phyloP scores from a whole-genome alignment of 2,113 vertebrate species.

The Pycnonotus jocosus region DNA sequence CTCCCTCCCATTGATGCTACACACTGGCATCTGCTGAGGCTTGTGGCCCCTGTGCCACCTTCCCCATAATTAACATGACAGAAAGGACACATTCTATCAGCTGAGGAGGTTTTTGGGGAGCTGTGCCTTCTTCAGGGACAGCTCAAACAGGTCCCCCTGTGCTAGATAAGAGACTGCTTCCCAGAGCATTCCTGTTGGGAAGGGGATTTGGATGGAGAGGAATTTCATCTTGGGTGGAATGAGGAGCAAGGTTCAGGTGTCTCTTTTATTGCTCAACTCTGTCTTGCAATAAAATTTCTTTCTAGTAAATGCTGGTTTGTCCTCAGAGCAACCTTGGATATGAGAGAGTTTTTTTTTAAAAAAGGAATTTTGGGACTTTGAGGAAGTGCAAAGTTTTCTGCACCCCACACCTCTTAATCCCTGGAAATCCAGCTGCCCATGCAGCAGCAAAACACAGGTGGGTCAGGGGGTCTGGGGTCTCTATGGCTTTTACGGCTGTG shows the following conservation, averaged over 20 bases:
- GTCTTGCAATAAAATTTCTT: background rate
- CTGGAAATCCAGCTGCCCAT: background rate
- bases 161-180: background rate
- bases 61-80: background rate
- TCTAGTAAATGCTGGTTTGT: background rate
- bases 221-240: background rate
- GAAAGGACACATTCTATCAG: background rate
- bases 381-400: background rate
- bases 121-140: background rate
- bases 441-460: background rate
- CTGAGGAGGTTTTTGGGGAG: background rate
- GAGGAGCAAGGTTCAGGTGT: background rate
- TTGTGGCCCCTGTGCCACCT: background rate
- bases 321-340: background rate
- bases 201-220: background rate
- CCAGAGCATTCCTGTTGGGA: background rate
- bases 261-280: background rate
- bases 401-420: background rate
- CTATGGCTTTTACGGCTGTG: background rate
- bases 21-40: background rate
- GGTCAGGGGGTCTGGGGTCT: background rate
- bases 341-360: background rate
- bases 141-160: background rate
- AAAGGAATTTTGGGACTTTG: background rate
- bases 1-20: background rate